Base-by-base conservation (phyloP, 2,113 vertebrate species). In the Plectropomus leopardus region DNA sequence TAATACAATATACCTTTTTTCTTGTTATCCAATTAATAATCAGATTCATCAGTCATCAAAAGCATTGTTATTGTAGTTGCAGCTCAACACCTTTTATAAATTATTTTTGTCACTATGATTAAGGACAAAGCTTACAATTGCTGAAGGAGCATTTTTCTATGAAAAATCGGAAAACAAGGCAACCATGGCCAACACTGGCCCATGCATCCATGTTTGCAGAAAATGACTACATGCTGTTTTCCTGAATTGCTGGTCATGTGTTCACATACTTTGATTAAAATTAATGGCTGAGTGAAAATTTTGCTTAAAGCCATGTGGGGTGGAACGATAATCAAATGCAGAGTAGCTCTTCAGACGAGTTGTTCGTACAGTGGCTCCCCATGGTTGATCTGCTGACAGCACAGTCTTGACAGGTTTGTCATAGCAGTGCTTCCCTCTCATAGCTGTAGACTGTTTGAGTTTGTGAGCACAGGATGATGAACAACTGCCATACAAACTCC, bases 231-330 rank as follows among this genome's bases (percentile, higher is more conserved):
- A 74, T 19, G 15, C 34, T 8, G 23, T 71, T 77, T 58, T 51
- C 50, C 51, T 67, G 72, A 77, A 1, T 24, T 0, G 3, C 3
- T 68, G 58, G 58, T 61, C 50, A 57, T 70, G 58, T 80, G 44
- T 74, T 19, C 44, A 64, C 50, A n/a, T 51, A 26, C 19, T 64
- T 80, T 87, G 55, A 85, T 81, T 74, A 73, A 76, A 89, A 90
- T 64, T 2, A 74, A 85, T 26, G 47, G 76, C 64, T 79, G 76
- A 57, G 3, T 66, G 80, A 72, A 42, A n/a, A 24, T 65, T 55
- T 64, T 76, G 54, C n/a, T 32, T 11, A 15, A 51, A 26, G 57
- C 42, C 74, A 50, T 32, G 2, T 82, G 64, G 28, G 23, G 40
- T 47, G 57, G 68, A 87, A 84, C 59, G 0, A 34, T 63, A 72